Conservation (phyloP, 37 sponge, comb jelly and placozoan genomes). For the Spongia lamella region DNA sequence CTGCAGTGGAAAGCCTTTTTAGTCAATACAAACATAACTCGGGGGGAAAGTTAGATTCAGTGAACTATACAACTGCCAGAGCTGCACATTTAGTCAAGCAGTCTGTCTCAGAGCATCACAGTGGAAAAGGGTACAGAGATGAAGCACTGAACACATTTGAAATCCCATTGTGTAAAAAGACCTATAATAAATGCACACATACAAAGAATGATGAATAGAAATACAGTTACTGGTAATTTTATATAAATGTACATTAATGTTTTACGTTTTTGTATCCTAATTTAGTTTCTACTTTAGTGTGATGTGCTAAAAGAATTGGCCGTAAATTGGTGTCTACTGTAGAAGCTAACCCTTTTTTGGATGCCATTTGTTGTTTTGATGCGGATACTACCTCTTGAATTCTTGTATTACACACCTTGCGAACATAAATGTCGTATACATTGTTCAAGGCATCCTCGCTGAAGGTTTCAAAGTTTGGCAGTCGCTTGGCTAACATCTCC, state of each 20-base stretch:
- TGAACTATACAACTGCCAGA: conserved; percentile 15
- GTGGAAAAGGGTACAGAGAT: conserved; percentile 9
- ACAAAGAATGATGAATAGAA: too few species aligned
- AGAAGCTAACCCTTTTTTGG: background rate
- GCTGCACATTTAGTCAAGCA: background rate
- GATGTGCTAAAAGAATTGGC: background rate
- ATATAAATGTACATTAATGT: too few species aligned
- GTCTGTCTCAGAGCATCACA: conserved; percentile 7
- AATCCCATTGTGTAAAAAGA: background rate
- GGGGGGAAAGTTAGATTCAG: conserved; percentile 16
- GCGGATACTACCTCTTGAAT: background rate
- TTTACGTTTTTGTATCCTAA: too few species aligned
- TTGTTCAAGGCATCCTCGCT: background rate
- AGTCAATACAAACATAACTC: conserved; percentile 1
- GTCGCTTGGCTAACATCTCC: too few species aligned
- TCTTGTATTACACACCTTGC: conserved; percentile 2
- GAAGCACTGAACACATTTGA: background rate
- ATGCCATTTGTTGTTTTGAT: background rate
- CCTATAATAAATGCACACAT: too few species aligned
- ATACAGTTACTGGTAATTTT: too few species aligned
- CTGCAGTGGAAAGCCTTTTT: conserved; percentile 22
- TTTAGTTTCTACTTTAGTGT: background rate
- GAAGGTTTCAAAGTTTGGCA: too few species aligned
- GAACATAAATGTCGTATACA: conserved; percentile 9
- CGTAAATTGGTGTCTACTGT: background rate